A percentile compares a stretch with the other conserved stretches of the same genome.
Evolutionary conservation across 2,888 invertebrate genomes (phyloP).

Genomic region (Incurvaria masculella): DNA sequence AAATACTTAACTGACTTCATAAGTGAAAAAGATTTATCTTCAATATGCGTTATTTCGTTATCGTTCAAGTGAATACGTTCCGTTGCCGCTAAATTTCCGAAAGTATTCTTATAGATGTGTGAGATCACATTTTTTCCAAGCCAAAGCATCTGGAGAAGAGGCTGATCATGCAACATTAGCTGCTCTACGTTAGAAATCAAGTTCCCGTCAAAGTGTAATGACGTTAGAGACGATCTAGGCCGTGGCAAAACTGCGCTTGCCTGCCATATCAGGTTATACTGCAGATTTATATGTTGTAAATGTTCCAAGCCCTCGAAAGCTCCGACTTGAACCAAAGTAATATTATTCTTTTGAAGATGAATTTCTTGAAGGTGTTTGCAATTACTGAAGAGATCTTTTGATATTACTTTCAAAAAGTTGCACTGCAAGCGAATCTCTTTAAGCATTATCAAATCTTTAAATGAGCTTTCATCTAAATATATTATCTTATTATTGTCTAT

Average conservation of each 20-base stretch:
- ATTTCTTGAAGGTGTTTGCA: slow-evolving; percentile 73
- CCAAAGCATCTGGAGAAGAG: slow-evolving; percentile 80
- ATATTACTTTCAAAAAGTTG: slow-evolving; percentile 72
- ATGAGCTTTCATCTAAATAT: slow-evolving; percentile 74
- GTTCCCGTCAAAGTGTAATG: slow-evolving; percentile 77
- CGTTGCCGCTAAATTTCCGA: slow-evolving; percentile 70
- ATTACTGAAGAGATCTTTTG: slow-evolving; percentile 74
- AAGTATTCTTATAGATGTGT: slow-evolving; percentile 67
- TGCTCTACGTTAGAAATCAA: slow-evolving; percentile 69
- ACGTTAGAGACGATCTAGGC: slow-evolving; percentile 64
- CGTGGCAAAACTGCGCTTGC: slow-evolving; percentile 77
- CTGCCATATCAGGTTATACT: slow-evolving; percentile 73
- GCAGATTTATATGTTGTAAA: slow-evolving; percentile 80
- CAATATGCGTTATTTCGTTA: slow-evolving; percentile 76
- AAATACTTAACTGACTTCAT: slow-evolving; percentile 74
- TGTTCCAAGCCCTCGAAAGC: slow-evolving; percentile 69
- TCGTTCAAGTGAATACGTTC: slow-evolving; percentile 74
- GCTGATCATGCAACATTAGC: slow-evolving; percentile 71
- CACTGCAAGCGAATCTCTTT: slow-evolving; percentile 80
- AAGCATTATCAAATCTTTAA: slow-evolving; percentile 68
- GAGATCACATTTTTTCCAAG: slow-evolving; percentile 74
- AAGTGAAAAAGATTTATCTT: slow-evolving; percentile 75
- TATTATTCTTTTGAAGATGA: slow-evolving; percentile 83
- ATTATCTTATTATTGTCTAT: slow-evolving; percentile 83
- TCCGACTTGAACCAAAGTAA: slow-evolving; percentile 75